Evolutionary conservation across 1,140 invertebrate genomes (phyloP).

Genomic region (Hyles euphorbiae): DNA sequence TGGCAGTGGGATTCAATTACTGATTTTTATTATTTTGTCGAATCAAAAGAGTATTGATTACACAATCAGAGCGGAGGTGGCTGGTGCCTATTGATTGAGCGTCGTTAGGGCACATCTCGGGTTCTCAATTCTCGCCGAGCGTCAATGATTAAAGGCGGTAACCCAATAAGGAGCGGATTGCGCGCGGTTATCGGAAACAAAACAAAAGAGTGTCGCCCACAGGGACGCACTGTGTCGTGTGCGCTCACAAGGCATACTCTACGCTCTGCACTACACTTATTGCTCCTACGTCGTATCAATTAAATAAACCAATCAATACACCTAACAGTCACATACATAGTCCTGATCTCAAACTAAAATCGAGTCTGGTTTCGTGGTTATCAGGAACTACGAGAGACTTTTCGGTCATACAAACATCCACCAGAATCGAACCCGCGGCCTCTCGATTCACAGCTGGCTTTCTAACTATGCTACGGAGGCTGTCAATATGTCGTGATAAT

Average conservation of each 20-base stretch:
- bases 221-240: background rate
- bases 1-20: conserved; percentile 30
- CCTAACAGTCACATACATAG: too few relatives aligned
- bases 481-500: background rate
- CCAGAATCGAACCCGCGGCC: too few relatives aligned
- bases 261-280: too few relatives aligned
- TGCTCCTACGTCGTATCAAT: background rate
- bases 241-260: too few relatives aligned
- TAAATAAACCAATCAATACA: background rate
- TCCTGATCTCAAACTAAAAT: too few relatives aligned
- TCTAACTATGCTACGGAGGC: too few relatives aligned
- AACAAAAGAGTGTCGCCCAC: conserved; percentile 41
- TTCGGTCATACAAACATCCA: too few relatives aligned
- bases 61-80: conserved; percentile 29
- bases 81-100: conserved; percentile 39
- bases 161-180: conserved; percentile 57
- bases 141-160: conserved; percentile 66
- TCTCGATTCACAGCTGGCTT: too few relatives aligned
- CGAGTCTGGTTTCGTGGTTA: too few relatives aligned
- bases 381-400: too few relatives aligned
- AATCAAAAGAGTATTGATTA: conserved; percentile 62
- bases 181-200: conserved; percentile 48
- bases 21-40: conserved; percentile 41
- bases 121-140: conserved; percentile 23
- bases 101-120: conserved; percentile 45